Percentiles rank a stretch among this genome's conserved stretches.
Evolutionary conservation across 2,797 vertebrate species (phyloP).

Genomic region (Eurystomus glaucurus): DNA sequence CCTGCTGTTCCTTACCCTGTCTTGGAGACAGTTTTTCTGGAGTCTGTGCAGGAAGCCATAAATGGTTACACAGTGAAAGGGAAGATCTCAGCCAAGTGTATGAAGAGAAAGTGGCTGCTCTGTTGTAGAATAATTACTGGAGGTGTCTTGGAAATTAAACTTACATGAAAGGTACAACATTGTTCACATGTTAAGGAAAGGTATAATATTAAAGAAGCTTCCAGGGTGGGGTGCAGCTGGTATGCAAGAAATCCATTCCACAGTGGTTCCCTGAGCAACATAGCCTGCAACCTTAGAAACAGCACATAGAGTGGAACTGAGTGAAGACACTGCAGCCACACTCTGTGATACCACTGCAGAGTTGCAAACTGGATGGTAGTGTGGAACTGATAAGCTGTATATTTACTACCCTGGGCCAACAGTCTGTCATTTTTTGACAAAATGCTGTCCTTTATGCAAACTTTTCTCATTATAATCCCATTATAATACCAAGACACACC

Average conservation of each 20-base stretch:
- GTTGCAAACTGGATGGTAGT: no score
- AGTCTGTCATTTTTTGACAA: no score
- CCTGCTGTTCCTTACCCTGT: not conserved
- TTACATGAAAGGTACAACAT: not conserved
- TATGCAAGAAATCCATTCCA: not conserved
- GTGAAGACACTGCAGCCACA: no score
- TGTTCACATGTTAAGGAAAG: not conserved
- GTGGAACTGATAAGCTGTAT: no score
- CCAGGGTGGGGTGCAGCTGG: not conserved
- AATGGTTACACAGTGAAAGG: not conserved
- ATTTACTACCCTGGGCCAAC: no score
- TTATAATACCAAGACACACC: no score
- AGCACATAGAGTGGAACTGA: no score
- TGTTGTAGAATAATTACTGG: no score
- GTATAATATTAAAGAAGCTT: not conserved
- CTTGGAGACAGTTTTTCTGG: not conserved
- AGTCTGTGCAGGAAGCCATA: not conserved
- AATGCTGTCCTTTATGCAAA: no score
- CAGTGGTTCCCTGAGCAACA: not conserved
- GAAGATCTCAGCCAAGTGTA: not conserved
- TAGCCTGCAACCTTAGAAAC: no score
- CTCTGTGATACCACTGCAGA: no score
- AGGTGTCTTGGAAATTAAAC: not conserved
- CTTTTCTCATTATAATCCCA: no score
- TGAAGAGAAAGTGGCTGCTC: not conserved